Evolutionary conservation across 2,888 invertebrate species (phyloP), one percentile per base, ranked within the genome.

Genomic region (Oligia fasciuncula): DNA sequence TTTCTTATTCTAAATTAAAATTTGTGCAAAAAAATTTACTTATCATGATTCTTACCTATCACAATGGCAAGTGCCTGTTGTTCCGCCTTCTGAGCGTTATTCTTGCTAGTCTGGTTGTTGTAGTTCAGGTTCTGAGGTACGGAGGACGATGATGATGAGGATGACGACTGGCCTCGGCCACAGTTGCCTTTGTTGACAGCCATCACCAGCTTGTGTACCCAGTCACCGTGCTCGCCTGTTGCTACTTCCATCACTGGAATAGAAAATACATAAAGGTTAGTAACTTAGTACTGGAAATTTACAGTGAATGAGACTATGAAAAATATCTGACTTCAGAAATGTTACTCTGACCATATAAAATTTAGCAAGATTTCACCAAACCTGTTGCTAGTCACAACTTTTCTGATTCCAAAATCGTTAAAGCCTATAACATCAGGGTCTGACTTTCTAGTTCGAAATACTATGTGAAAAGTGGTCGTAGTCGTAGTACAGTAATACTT

Each of bases 161-260:
- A 94, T 79, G 92, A 94, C 51, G 95, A 92, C 89, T 95, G 94
- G 14, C 94, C 95, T 0, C 95, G 93, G 88, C 97, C 98, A 91
- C 98, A 98, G 93, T 97, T 97, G 70, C 98, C 98, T 85, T 98
- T 98, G 92, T 98, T 98, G 68, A 99, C 98, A 13, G 99, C 98
- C 93, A 98, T 97, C 79, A 99, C 98, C 82, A 99, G 96, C 93
- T 98, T 98, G 91, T 98, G 98, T 40, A 98, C 98, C 94, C 98
- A 98, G 87, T 99, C 98, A 60, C 99, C 99, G 93, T 99, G 99
- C 93, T 99, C 99, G 0, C 99, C 99, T 73, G 99, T 98, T 0
- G 99, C 99, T 66, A 99, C 99, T 95, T 99, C 99, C 98, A 99
- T 99, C 73, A 99, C 99, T 99, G 96, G 46, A 97, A 95, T 63